Evolutionary conservation across 2,797 vertebrate genomes (phyloP), one percentile per base, ranked within the genome.

Genomic region (Pangasius macronema): DNA sequence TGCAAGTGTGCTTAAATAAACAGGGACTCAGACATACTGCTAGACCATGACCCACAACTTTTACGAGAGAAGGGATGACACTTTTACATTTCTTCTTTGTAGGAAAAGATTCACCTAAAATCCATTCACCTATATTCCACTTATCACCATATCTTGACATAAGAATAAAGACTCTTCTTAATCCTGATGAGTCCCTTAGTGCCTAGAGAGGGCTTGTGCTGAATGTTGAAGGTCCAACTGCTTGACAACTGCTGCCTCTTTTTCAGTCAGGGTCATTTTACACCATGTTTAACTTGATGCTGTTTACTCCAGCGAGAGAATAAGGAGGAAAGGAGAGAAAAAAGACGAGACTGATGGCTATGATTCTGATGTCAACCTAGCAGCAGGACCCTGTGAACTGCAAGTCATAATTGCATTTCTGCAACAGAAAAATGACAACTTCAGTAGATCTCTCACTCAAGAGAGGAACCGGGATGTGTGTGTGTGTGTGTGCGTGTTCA

Each of bases 351-450:
- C 87, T 91, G 91, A 91, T 91, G 87, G 87, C 87, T 80, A 73
- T 30, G 87, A 90, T 89, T 90, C 79, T 82, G 67, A 83, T 91
- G 90, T 91, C 91, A 91, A 75, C 80, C 70, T 83, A 90, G 90
- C 90, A 91, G 88, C 87, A 49, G 63, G 82, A 80, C 89, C 87
- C 88, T 85, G 86, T 88, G 89, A 90, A 90, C 86, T 85, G 79
- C 90, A 55, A 76, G 80, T 83, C 73, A 67, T 88, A 90, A 90
- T 90, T 92, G 89, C 89, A 89, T 89, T 89, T 89, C 87, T 85
- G 88, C 84, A 70, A 82, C 89, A 92, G 91, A 90, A 87, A 91
- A 90, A 92, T 91, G 88, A 89, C 85, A 90, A 89, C 90, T 92
- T 77, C 83, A 86, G 85, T 80, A 90, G 90, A 90, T 89, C 89